Evolutionary conservation across 1,140 invertebrate species (phyloP).

Genomic region (Trichogramma pretiosum): DNA sequence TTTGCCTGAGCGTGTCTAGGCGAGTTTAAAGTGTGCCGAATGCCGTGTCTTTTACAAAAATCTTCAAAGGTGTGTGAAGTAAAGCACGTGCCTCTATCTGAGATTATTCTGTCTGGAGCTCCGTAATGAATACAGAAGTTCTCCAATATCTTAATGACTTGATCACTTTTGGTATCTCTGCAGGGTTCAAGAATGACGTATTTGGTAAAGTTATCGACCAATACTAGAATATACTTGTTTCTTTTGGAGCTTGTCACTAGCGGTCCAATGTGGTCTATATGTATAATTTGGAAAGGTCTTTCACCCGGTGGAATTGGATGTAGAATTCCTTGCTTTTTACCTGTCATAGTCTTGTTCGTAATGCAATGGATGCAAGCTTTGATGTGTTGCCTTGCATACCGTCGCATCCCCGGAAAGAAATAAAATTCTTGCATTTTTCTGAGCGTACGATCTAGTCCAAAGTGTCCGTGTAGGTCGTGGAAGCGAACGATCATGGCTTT

Average conservation of each 20-base stretch:
- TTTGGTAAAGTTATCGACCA: slow-evolving; percentile 19
- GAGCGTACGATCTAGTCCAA: slow-evolving; percentile 11
- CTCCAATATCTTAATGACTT: slow-evolving; percentile 5
- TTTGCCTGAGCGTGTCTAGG: slow-evolving; percentile 27
- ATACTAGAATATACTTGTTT: slow-evolving; percentile 14
- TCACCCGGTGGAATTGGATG: slow-evolving; percentile 18
- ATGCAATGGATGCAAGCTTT: slow-evolving; percentile 11
- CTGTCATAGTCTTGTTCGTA: slow-evolving; percentile 9
- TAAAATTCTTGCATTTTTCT: slow-evolving; percentile 3
- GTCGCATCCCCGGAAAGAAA: slow-evolving; percentile 9
- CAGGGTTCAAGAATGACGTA: slow-evolving; percentile 6
- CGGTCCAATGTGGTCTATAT: slow-evolving; percentile 20
- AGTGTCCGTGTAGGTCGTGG: slow-evolving; percentile 8
- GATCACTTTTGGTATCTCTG: not conserved
- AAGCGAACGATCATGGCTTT: slow-evolving; percentile 7
- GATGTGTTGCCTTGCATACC: slow-evolving; percentile 10
- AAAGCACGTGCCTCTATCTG: slow-evolving; percentile 29
- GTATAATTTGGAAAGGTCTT: slow-evolving; percentile 12
- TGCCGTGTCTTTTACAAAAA: slow-evolving; percentile 21
- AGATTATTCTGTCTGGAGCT: slow-evolving; percentile 21
- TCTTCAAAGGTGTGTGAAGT: slow-evolving; percentile 23
- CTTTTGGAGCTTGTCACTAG: not conserved
- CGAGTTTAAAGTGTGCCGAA: slow-evolving; percentile 25
- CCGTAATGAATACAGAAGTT: slow-evolving; percentile 16
- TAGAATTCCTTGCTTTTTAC: slow-evolving; percentile 12